Base-by-base conservation (phyloP, 1,140 invertebrate species). In the Popillia japonica region DNA sequence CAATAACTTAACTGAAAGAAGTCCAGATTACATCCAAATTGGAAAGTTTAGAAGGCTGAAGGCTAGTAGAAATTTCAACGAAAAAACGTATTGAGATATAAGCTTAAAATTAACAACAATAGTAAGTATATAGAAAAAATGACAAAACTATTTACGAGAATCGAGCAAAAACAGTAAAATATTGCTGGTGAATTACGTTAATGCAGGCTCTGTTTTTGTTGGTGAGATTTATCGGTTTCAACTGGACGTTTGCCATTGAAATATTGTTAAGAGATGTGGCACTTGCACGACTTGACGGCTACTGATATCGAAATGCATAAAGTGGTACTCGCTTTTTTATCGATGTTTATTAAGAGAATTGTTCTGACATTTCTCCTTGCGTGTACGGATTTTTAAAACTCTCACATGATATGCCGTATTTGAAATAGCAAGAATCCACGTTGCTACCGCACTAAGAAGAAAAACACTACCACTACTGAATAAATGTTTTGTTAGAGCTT, bases 231-330 rank as follows among this genome's bases (percentile, higher is more conserved):
- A 55, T 55, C 48, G 48, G 14, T 17, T 6, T 6, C 14, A 17
- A n/a, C 1, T 17, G 48, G 48, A 55, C 48, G 48, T 55, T 55
- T 17, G 48, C 48, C 48, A 55, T 55, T 55, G 48, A 55, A 55
- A 55, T 55, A 55, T 55, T 55, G 48, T 55, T 55, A 55, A 55
- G 17, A 55, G 48, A 55, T n/a, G 17, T 55, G 14, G 48, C 48
- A 55, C 48, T 55, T 17, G 10, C 48, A 17, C 48, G 14, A 55
- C 14, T n/a, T n/a, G 17, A 55, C 14, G 6, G 48, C 44, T 55
- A 55, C 48, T 17, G 48, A 55, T 55, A 55, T 55, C 48, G 48
- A 14, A 55, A 55, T 17, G 48, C 14, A 44, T 44, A 44, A 44
- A n/a, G 14, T 6, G 48, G n/a, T 55, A 55, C 27, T 4, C 11